Evolutionary conservation across 1,140 invertebrate species (phyloP).

Genomic region (Aphis craccivora): DNA sequence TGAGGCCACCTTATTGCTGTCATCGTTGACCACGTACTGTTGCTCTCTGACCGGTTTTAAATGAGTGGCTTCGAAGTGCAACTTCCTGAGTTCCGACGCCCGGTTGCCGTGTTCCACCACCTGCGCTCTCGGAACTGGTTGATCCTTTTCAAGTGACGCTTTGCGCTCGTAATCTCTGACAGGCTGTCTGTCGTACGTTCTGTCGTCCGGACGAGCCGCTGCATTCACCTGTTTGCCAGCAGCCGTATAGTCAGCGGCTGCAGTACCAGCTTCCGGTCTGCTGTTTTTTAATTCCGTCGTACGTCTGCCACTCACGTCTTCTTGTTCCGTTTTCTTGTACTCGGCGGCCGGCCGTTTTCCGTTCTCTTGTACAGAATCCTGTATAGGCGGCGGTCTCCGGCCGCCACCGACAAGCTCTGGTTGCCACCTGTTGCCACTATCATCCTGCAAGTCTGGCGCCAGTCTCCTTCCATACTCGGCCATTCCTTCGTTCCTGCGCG

Average conservation of each 20-base stretch:
- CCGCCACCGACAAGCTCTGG: not conserved
- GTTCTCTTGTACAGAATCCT: not conserved
- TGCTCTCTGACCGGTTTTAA: slow-evolving; percentile 25
- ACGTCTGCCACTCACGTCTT: not conserved
- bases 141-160: not conserved
- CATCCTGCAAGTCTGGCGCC: not conserved
- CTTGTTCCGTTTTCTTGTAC: not conserved
- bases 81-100: not conserved
- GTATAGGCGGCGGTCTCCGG: not conserved
- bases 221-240: not conserved
- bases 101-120: not conserved
- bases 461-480: not conserved
- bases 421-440: not conserved
- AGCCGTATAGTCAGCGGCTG: not conserved
- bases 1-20: not conserved
- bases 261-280: not conserved
- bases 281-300: not conserved
- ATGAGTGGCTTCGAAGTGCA: slow-evolving; percentile 34
- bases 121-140: not conserved
- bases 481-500: not conserved
- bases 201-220: not conserved
- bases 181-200: not conserved
- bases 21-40: too few relatives aligned
- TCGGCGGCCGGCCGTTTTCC: not conserved
- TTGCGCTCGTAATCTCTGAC: slow-evolving; percentile 15